A percentile compares a stretch with the other conserved stretches of the same genome.
Evolutionary conservation across 2,797 vertebrate genomes (phyloP).

Genomic region (Echeneis naucrates): DNA sequence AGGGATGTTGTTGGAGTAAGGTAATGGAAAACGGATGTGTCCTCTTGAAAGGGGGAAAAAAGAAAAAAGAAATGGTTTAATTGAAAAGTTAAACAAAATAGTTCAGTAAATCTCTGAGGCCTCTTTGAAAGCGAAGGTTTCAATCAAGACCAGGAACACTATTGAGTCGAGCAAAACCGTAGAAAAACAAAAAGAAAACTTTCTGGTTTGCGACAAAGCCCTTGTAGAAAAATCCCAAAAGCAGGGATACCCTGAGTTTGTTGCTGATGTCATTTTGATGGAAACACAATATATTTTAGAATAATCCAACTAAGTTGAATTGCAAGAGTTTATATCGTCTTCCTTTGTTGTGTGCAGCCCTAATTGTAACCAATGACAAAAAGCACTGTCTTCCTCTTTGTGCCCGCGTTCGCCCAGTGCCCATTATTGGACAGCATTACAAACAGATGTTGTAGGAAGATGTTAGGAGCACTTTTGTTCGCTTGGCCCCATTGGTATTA

Average conservation of each 20-base stretch:
- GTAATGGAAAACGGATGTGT: conserved; percentile 77
- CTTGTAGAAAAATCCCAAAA: not conserved
- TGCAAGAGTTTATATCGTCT: conserved; percentile 35
- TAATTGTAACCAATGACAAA: conserved; percentile 44
- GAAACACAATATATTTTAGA: conserved; percentile 31
- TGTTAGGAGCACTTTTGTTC: conserved; percentile 57
- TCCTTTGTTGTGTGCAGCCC: conserved; percentile 65
- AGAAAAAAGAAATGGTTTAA: conserved; percentile 56
- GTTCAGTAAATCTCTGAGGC: conserved; percentile 62
- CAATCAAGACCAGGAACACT: conserved; percentile 28
- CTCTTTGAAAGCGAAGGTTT: conserved; percentile 60
- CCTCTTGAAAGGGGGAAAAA: conserved; percentile 32
- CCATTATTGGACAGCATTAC: conserved; percentile 66
- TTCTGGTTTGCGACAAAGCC: conserved; percentile 14
- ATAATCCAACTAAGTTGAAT: conserved; percentile 38
- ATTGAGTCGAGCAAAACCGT: conserved; percentile 41
- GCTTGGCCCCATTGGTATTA: conserved; percentile 57
- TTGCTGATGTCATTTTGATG: conserved; percentile 39
- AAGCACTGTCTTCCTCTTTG: conserved; percentile 41
- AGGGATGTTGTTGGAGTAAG: conserved; percentile 71
- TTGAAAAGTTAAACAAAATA: conserved; percentile 73
- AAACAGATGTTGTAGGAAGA: conserved; percentile 77
- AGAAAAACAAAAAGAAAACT: conserved; percentile 15
- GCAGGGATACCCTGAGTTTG: not conserved
- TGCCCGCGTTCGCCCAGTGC: conserved; percentile 37